These are phyloP conservation scores for Gryon sp. DNA, from an alignment of 1,140 invertebrate species.

Conservation along the genomic window DNA sequence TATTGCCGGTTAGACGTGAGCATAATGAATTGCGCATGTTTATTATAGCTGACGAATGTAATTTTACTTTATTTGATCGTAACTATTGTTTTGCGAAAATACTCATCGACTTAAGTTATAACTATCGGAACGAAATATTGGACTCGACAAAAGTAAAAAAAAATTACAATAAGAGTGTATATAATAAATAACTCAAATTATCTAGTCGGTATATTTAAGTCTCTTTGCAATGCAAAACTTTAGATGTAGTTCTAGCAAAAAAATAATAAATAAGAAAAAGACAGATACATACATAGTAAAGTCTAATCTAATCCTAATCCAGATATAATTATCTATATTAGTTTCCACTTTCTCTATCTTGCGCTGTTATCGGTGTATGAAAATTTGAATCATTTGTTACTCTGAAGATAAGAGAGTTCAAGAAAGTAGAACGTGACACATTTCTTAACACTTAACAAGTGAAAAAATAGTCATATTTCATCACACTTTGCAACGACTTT, in stretches of 20 bases:
- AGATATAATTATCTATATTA: slow-evolving; percentile 7
- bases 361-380: slow-evolving; percentile 13
- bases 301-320: not conserved
- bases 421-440: slow-evolving; percentile 26
- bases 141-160: too few species aligned
- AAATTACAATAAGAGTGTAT: too few species aligned
- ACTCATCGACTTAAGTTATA: too few species aligned
- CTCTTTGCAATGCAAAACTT: not conserved
- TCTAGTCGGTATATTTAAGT: not conserved
- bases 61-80: slow-evolving; percentile 12
- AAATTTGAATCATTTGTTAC: slow-evolving; percentile 22
- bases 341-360: slow-evolving; percentile 38
- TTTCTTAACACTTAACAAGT: slow-evolving; percentile 4
- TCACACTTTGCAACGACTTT: not conserved
- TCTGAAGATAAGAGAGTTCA: not conserved
- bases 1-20: slow-evolving; percentile 17
- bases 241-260: not conserved
- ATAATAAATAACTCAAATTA: slow-evolving; percentile 6
- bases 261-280: too few species aligned
- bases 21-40: slow-evolving; percentile 32
- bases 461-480: slow-evolving; percentile 10
- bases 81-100: slow-evolving; percentile 12
- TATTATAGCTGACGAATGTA: slow-evolving; percentile 16
- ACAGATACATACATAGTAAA: not conserved
- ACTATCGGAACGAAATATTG: too few species aligned